A percentile compares a stretch with the other conserved stretches of the same genome.
phyloP scores from a whole-genome alignment of 2,113 vertebrate species.

The Psilopsiagon aurifrons region DNA sequence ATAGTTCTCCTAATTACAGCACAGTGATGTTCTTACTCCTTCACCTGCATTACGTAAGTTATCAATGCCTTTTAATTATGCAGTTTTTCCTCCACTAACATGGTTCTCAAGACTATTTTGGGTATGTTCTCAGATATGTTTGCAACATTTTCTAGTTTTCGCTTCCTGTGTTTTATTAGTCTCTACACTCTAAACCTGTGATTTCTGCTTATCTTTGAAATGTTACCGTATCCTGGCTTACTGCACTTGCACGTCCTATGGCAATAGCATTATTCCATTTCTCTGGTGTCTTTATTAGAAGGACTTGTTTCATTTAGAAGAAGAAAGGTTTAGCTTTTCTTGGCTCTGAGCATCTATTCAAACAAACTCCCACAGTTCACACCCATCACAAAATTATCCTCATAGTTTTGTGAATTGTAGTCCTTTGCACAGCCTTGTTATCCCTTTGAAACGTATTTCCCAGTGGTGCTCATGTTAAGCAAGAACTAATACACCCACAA shows the following conservation, averaged over 20 bases:
- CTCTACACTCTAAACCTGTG: neutral
- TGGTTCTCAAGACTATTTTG: neutral
- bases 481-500: neutral
- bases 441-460: neutral
- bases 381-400: neutral
- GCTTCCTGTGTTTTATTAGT: neutral
- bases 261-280: neutral
- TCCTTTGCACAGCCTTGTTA: neutral
- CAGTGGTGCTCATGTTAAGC: neutral
- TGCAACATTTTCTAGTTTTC: neutral
- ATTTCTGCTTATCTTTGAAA: neutral
- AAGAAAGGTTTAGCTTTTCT: neutral
- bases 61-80: conserved; percentile 39
- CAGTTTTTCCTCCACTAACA: neutral
- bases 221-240: neutral
- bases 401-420: neutral
- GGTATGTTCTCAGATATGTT: neutral
- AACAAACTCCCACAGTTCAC: neutral
- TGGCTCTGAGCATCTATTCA: neutral
- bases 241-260: neutral
- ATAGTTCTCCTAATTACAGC: neutral
- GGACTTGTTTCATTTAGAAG: neutral
- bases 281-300: neutral
- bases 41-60: neutral
- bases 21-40: neutral